phyloP scores from a whole-genome alignment of 2,888 invertebrate genomes.

The Spisula solida region DNA sequence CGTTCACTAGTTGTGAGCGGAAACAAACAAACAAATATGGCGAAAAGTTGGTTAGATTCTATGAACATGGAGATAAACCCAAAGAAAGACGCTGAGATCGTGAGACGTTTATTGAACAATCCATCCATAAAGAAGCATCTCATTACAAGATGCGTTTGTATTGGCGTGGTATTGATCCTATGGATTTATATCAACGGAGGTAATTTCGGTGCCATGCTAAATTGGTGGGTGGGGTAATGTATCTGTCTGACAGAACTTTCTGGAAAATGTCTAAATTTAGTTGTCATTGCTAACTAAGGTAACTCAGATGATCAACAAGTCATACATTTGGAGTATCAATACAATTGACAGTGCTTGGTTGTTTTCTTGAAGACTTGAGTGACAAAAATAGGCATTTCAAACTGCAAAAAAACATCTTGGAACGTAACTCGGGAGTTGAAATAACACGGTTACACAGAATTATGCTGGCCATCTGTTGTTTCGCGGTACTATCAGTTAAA shows the following conservation, averaged over 20 bases:
- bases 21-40: conserved; percentile 46
- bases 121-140: conserved; percentile 57
- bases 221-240: neutral
- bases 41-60: conserved; percentile 31
- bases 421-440: too few species aligned
- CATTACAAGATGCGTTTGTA: conserved; percentile 44
- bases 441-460: too few species aligned
- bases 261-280: neutral
- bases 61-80: conserved; percentile 33
- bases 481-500: too few species aligned
- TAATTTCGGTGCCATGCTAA: neutral
- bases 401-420: too few species aligned
- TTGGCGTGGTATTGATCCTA: conserved; percentile 58
- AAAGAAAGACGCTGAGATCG: conserved; percentile 36
- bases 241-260: conserved; percentile 9
- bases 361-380: too few species aligned
- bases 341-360: too few species aligned
- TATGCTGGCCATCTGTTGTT: too few species aligned
- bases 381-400: too few species aligned
- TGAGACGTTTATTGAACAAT: conserved; percentile 39
- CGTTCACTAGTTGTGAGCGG: conserved; percentile 32
- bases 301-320: too few species aligned
- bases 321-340: too few species aligned
- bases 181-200: conserved; percentile 73
- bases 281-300: neutral